phyloP scores from a whole-genome alignment of 1,140 invertebrate genomes.

The Zeugodacus cucurbitae region DNA sequence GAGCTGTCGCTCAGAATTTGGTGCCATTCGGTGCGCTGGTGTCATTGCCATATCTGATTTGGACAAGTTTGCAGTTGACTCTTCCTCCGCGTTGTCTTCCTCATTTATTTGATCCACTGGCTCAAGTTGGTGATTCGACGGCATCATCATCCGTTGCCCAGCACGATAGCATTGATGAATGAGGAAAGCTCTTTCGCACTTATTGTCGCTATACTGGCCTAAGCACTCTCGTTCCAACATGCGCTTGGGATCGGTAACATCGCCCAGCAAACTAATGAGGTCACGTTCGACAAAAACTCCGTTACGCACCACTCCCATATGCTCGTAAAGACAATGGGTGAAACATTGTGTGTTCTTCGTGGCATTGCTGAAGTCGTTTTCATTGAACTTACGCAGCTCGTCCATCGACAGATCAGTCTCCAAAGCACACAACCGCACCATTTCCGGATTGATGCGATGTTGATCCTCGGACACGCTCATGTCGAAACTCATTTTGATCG shows the following conservation, averaged over 20 bases:
- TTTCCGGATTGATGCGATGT: slow-evolving; percentile 48
- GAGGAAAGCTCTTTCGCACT: slow-evolving; percentile 52
- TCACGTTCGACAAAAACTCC: slow-evolving; percentile 50
- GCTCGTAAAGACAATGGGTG: slow-evolving; percentile 52
- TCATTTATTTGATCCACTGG: not conserved
- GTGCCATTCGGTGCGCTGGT: no score
- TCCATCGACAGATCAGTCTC: slow-evolving; percentile 49
- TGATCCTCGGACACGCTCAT: slow-evolving; percentile 48
- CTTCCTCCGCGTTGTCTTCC: not conserved
- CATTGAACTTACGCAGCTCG: slow-evolving; percentile 47
- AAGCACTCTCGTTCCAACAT: slow-evolving; percentile 46
- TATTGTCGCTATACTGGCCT: slow-evolving; percentile 45
- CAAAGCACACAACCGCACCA: slow-evolving; percentile 49
- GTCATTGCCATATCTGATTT: not conserved
- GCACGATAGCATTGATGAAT: slow-evolving; percentile 47
- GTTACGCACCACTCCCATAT: slow-evolving; percentile 52
- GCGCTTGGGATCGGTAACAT: slow-evolving; percentile 43
- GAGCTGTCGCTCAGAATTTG: not conserved
- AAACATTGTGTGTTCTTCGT: slow-evolving; percentile 50
- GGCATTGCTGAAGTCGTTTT: slow-evolving; percentile 44
- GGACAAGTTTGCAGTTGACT: not conserved
- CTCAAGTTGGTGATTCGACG: not conserved
- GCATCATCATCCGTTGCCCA: not conserved
- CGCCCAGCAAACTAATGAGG: slow-evolving; percentile 43
- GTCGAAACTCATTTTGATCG: slow-evolving; percentile 49